Percentiles rank a stretch among this genome's conserved stretches.
Evolutionary conservation across 2,888 invertebrate species (phyloP).

Genomic region (Syrista parreyssii): DNA sequence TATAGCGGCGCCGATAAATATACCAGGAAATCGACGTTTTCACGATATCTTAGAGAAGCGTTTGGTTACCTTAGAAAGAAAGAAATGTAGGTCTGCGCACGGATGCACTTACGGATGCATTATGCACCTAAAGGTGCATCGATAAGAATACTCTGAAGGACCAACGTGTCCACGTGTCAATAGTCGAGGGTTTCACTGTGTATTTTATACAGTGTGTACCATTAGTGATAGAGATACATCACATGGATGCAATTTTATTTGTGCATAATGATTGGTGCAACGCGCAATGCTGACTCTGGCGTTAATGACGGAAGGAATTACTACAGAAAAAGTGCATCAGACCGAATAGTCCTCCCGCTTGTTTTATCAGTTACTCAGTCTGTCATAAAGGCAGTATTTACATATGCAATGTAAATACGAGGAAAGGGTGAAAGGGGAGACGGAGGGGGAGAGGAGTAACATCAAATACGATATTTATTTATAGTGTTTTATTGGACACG

Average conservation of each 20-base stretch:
- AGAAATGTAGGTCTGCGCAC: background rate
- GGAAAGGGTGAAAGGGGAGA: background rate
- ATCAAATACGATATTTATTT: conserved; percentile 49
- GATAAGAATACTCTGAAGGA: background rate
- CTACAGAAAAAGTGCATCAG: background rate
- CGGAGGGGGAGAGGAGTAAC: background rate
- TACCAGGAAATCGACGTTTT: background rate
- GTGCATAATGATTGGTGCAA: no score
- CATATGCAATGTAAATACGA: background rate
- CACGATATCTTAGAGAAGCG: background rate
- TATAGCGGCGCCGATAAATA: background rate
- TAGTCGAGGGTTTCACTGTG: background rate
- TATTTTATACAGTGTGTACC: background rate
- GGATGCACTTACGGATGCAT: background rate
- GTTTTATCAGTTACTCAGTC: background rate
- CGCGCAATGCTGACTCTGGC: no score
- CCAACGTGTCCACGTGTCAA: background rate
- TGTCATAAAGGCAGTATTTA: background rate
- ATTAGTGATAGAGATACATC: background rate
- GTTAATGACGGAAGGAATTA: background rate
- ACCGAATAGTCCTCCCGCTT: background rate
- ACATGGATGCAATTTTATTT: background rate
- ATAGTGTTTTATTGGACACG: conserved; percentile 46
- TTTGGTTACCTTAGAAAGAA: background rate
- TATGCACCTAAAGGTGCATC: background rate